A percentile compares a stretch with the other conserved stretches of the same genome.
Conservation (phyloP, 2,888 invertebrate species). For the Ochropleura leucogaster region DNA sequence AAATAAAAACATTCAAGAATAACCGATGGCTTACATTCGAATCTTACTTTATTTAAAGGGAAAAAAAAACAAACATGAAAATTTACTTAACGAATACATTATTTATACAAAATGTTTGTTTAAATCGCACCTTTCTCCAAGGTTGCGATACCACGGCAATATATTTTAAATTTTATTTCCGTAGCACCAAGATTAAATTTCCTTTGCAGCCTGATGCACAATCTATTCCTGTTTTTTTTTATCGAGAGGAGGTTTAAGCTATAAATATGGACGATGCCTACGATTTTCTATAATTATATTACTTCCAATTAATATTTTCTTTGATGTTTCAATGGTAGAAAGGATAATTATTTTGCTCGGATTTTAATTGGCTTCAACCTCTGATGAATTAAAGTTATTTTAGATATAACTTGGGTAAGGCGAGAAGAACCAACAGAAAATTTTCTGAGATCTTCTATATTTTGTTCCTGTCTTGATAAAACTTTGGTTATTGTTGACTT, state of each 20-base stretch:
- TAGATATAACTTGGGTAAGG: not conserved
- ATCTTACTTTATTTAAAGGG: conserved; percentile 10
- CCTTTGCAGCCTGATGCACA: conserved; percentile 24
- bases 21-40: not conserved
- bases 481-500: not conserved
- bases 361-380: not conserved
- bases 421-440: not conserved
- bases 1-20: conserved; percentile 14
- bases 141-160: not conserved
- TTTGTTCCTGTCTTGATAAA: not conserved
- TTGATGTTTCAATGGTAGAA: conserved; percentile 3
- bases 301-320: conserved; percentile 6
- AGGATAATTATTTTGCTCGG: not conserved
- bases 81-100: conserved; percentile 39
- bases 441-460: not conserved
- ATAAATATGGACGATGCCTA: conserved; percentile 1
- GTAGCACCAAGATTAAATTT: conserved; percentile 37
- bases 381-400: not conserved
- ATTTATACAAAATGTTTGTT: conserved; percentile 33
- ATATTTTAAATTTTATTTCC: conserved; percentile 44
- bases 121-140: conserved; percentile 25
- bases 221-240: conserved; percentile 25
- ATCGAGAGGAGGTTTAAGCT: not conserved
- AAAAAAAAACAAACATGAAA: conserved; percentile 27
- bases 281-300: conserved; percentile 27